Conservation (phyloP, 2,113 vertebrate genomes). For the Oophaga pumilio region DNA sequence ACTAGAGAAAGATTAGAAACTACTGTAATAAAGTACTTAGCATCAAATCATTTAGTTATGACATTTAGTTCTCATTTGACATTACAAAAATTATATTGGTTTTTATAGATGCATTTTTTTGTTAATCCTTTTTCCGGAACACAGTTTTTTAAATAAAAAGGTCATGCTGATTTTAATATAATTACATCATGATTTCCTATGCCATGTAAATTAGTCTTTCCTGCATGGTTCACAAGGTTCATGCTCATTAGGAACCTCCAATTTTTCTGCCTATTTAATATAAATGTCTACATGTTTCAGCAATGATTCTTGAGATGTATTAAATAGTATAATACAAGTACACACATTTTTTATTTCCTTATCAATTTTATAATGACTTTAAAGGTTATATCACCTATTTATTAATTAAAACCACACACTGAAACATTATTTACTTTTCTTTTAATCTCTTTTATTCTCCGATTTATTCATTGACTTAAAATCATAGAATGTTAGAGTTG, state of each 20-base stretch:
- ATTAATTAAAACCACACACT: too few relatives aligned
- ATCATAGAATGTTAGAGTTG: too few relatives aligned
- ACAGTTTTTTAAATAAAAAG: slow-evolving; percentile 20
- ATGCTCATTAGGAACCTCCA: not conserved
- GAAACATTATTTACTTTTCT: too few relatives aligned
- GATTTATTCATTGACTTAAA: too few relatives aligned
- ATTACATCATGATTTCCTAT: slow-evolving; percentile 4
- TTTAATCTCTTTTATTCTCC: too few relatives aligned
- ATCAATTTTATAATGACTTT: not conserved
- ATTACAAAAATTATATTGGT: slow-evolving; percentile 15
- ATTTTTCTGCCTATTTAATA: not conserved
- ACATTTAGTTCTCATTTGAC: slow-evolving; percentile 35
- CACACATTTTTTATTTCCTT: not conserved
- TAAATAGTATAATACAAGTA: not conserved
- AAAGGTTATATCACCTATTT: not conserved
- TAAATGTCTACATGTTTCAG: not conserved
- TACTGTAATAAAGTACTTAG: not conserved
- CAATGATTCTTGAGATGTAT: not conserved
- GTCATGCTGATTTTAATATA: slow-evolving; percentile 49
- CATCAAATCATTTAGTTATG: slow-evolving; percentile 25
- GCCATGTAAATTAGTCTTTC: slow-evolving; percentile 24
- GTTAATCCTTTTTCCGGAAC: slow-evolving; percentile 28
- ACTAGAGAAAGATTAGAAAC: slow-evolving; percentile 1
- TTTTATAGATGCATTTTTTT: slow-evolving; percentile 22
- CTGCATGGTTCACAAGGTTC: slow-evolving; percentile 8